Base-by-base conservation (phyloP, 2,888 invertebrate species). In the Thecocarcelia acutangulata region DNA sequence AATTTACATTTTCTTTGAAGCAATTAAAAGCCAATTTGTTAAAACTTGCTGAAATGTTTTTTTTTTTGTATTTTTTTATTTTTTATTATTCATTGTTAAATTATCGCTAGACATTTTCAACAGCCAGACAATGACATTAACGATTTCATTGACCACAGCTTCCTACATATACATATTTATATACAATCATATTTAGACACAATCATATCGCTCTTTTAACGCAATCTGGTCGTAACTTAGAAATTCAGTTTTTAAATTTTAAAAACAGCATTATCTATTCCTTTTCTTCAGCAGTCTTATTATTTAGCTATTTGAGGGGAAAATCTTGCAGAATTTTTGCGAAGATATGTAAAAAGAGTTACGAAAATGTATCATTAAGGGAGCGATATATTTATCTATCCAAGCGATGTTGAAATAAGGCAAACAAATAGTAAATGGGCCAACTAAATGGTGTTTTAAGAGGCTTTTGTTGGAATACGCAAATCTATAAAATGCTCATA, bases 21-120 rank as follows among this genome's bases (percentile, higher is more conserved):
- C 75, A 75, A 80, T 80, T 80, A 75, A 80, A 80, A 75, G 54
- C 52, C 64, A 80, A 80, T 80, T 75, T 75, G 46, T 59, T 64
- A 64, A n/a, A 75, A 80, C 66, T 80, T 69, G 61, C 74, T 48
- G 58, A 68, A 68, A 44, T 50, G 21, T 58, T 66, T 48, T 19
- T 24, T 40, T 70, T 42, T 17, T 37, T 58, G 33, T 40, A 37
- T 42, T 40, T n/a, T n/a, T n/a, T 42, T 17, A 19, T 58, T 19
- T 40, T 61, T 24, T 48, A 1, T 42, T 52, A 52, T 61, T 21
- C 52, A 68, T 76, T 68, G 75, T 76, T 68, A 76, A 76, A 61
- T 68, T 59, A 59, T 59, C 42, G 33, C 21, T 44, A 76, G 59
- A 44, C 66, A n/a, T 33, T 63, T 17, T 24, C 33, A 19, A 24